phyloP scores from a whole-genome alignment of 2,888 invertebrate genomes.

The Scaptomyza parva region DNA sequence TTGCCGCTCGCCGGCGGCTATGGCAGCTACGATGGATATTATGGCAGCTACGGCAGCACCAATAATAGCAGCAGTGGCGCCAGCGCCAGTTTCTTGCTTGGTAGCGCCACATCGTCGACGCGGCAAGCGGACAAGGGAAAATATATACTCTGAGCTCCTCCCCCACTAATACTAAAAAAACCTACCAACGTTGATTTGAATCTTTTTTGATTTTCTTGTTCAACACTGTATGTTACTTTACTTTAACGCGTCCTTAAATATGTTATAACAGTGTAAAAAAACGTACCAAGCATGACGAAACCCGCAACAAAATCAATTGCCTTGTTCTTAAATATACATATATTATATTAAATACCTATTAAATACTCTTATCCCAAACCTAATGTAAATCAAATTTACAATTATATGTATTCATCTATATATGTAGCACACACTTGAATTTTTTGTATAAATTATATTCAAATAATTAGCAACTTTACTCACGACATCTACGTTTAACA shows the following conservation, averaged over 20 bases:
- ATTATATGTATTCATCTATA: slow-evolving; percentile 21
- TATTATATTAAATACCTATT: slow-evolving; percentile 42
- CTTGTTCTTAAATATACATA: slow-evolving; percentile 56
- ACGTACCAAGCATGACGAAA: slow-evolving; percentile 53
- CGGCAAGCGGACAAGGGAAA: slow-evolving; percentile 75
- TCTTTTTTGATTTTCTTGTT: slow-evolving; percentile 17
- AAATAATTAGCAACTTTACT: slow-evolving; percentile 38
- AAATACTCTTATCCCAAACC: slow-evolving; percentile 42
- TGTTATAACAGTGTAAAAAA: slow-evolving; percentile 47
- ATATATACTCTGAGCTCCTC: slow-evolving; percentile 61
- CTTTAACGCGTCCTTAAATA: slow-evolving; percentile 3
- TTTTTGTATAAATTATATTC: slow-evolving; percentile 61
- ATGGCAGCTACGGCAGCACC: slow-evolving; percentile 67
- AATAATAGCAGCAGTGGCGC: slow-evolving; percentile 67
- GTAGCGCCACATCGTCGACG: slow-evolving; percentile 66
- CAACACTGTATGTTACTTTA: slow-evolving; percentile 22
- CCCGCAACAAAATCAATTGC: slow-evolving; percentile 60
- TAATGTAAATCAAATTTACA: slow-evolving; percentile 79
- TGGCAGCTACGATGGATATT: slow-evolving; percentile 49
- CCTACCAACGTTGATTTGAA: slow-evolving; percentile 8
- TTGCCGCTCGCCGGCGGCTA: slow-evolving; percentile 77
- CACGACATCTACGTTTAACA: slow-evolving; percentile 29
- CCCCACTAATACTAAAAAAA: background rate
- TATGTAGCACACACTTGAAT: slow-evolving; percentile 21
- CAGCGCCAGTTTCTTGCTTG: slow-evolving; percentile 66